Evolutionary conservation across 2,888 invertebrate genomes (phyloP).

Genomic region (Sinopyrophorus schimmeli): DNA sequence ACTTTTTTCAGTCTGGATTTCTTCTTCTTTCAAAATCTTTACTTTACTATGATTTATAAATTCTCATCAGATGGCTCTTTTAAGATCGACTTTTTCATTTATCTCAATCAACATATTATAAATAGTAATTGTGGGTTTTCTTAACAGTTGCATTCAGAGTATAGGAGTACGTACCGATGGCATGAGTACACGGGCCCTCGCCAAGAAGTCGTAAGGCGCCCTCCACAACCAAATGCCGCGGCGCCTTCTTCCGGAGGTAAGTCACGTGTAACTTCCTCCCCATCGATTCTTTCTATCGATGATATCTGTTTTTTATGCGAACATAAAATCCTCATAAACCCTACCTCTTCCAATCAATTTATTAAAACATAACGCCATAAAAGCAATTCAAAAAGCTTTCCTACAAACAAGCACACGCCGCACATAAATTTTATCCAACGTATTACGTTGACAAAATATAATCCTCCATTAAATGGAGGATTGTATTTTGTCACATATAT

Average conservation of each 20-base stretch:
- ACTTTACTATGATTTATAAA: not conserved
- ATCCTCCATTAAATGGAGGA: too few species aligned
- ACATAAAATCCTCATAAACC: too few species aligned
- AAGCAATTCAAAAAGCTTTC: too few species aligned
- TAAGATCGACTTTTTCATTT: not conserved
- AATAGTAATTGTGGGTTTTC: slow-evolving; percentile 17
- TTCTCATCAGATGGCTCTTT: not conserved
- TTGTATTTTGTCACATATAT: too few species aligned
- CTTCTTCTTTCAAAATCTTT: not conserved
- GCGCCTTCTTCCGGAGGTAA: slow-evolving; percentile 40
- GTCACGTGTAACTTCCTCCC: slow-evolving; percentile 26
- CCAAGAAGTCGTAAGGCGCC: slow-evolving; percentile 72
- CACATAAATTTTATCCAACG: too few species aligned
- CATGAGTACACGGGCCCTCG: slow-evolving; percentile 85
- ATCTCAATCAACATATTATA: slow-evolving; percentile 2
- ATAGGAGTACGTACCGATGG: slow-evolving; percentile 94
- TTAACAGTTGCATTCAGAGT: slow-evolving; percentile 87
- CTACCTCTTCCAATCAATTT: too few species aligned
- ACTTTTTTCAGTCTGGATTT: slow-evolving; percentile 36
- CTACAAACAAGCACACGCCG: too few species aligned
- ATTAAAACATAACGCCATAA: too few species aligned
- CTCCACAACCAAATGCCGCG: slow-evolving; percentile 57
- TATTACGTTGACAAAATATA: too few species aligned
- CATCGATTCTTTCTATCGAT: slow-evolving; percentile 18
- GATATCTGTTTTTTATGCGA: too few species aligned